These are phyloP conservation scores for Poeciliopsis occidentalis DNA, from an alignment of 2,113 vertebrate genomes.

Conservation along the genomic window DNA sequence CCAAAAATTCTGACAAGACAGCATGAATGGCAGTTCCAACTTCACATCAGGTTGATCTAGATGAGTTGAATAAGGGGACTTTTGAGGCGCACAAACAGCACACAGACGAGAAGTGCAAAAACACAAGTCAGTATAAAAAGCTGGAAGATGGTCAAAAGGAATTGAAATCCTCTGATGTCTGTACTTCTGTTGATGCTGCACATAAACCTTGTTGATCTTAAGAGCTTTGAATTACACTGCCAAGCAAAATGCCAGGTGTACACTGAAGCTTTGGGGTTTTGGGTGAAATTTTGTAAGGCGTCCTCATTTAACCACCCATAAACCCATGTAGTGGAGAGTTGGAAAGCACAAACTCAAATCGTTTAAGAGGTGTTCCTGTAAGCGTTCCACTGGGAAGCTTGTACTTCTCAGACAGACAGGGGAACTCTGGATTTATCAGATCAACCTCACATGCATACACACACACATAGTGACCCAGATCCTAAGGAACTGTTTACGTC, in stretches of 20 bases:
- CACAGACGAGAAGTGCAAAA: constrained; percentile 33
- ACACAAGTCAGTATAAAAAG: constrained; percentile 37
- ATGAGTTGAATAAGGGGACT: constrained; percentile 47
- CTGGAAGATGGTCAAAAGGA: constrained; percentile 41
- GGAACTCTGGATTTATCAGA: constrained; percentile 52
- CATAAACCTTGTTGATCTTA: constrained; percentile 36
- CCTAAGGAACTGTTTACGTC: constrained; percentile 63
- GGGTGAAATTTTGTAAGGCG: constrained; percentile 41
- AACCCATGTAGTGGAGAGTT: constrained; percentile 14
- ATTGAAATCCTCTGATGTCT: constrained; percentile 40
- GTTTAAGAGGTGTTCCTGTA: constrained; percentile 45
- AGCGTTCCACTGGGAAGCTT: constrained; percentile 47
- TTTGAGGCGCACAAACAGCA: constrained; percentile 37
- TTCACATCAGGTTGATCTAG: constrained; percentile 39
- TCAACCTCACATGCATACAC: constrained; percentile 17
- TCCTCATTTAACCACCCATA: constrained; percentile 53
- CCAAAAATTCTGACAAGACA: constrained; percentile 36
- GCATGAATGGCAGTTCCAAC: constrained; percentile 46
- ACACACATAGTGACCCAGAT: constrained; percentile 55
- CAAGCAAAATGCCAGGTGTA: constrained; percentile 50
- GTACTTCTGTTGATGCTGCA: constrained; percentile 42
- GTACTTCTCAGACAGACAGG: constrained; percentile 24
- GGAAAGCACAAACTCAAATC: constrained; percentile 52
- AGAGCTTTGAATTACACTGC: constrained; percentile 19
- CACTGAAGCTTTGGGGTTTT: constrained; percentile 46